Conservation (phyloP, 2,797 vertebrate genomes). For the Nasua narica region DNA sequence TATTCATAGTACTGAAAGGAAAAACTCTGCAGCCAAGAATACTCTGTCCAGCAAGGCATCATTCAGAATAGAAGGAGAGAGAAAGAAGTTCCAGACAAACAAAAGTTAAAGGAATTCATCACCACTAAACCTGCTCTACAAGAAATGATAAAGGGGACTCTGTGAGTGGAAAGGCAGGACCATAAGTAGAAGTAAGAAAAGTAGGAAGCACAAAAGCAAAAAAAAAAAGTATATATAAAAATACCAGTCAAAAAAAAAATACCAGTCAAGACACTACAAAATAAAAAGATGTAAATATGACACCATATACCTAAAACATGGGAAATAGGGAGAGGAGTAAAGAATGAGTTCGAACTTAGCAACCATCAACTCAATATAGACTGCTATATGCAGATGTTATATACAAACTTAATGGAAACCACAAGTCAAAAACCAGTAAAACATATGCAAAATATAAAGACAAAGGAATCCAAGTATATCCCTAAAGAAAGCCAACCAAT, state of each 20-base stretch:
- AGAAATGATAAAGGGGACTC: background rate
- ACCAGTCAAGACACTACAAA: background rate
- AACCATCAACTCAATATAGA: background rate
- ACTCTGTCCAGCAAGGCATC: background rate
- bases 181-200: background rate
- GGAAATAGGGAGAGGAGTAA: background rate
- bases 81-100: background rate
- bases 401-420: background rate
- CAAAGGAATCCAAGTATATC: background rate
- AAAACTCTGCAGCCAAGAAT: background rate
- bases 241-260: background rate
- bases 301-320: background rate
- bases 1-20: background rate
- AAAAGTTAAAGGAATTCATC: background rate
- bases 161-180: background rate
- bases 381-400: background rate
- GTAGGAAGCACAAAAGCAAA: background rate
- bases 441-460: background rate
- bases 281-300: background rate
- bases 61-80: background rate
- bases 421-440: background rate
- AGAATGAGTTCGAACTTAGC: background rate
- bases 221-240: background rate
- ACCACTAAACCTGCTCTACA: background rate
- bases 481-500: background rate